These are phyloP conservation scores for Clinocottus analis DNA, from an alignment of 2,113 vertebrate species.

Conservation along the genomic window DNA sequence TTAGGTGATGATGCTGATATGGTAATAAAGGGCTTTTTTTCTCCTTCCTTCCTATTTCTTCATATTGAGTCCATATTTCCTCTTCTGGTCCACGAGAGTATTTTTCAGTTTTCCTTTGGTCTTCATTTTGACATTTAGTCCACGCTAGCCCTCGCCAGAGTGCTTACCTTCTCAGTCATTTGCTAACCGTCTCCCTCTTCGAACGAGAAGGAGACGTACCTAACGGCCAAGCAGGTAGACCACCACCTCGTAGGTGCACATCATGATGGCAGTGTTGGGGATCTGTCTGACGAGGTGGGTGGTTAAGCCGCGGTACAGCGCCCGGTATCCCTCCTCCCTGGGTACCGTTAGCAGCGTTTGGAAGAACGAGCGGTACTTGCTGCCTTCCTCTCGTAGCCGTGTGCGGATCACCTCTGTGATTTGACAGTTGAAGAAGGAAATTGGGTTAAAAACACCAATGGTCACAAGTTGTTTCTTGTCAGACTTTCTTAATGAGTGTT, in stretches of 20 bases:
- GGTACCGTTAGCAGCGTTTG: constrained; percentile 92
- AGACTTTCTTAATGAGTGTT: neutral
- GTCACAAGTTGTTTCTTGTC: neutral
- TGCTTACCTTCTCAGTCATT: constrained; percentile 35
- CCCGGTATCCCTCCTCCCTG: constrained; percentile 93
- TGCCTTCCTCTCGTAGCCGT: constrained; percentile 97
- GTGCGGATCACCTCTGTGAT: constrained; percentile 96
- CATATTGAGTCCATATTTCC: constrained; percentile 4
- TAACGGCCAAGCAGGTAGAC: constrained; percentile 93
- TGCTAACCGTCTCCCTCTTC: constrained; percentile 4
- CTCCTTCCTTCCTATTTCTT: constrained; percentile 8
- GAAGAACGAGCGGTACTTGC: constrained; percentile 96
- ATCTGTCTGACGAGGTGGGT: constrained; percentile 98
- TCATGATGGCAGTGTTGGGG: constrained; percentile 98
- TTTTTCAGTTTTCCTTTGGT: constrained; percentile 78
- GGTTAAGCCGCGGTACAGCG: constrained; percentile 95
- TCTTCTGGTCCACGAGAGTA: constrained; percentile 50
- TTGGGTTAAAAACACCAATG: neutral
- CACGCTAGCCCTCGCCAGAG: constrained; percentile 28
- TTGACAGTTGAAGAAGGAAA: neutral
- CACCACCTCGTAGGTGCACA: constrained; percentile 98
- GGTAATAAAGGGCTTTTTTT: constrained; percentile 18
- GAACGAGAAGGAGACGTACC: constrained; percentile 18
- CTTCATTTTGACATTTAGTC: constrained; percentile 72
- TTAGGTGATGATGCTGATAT: constrained; percentile 44